Conservation (phyloP, 2,113 vertebrate genomes). For the Donacobius atricapilla region DNA sequence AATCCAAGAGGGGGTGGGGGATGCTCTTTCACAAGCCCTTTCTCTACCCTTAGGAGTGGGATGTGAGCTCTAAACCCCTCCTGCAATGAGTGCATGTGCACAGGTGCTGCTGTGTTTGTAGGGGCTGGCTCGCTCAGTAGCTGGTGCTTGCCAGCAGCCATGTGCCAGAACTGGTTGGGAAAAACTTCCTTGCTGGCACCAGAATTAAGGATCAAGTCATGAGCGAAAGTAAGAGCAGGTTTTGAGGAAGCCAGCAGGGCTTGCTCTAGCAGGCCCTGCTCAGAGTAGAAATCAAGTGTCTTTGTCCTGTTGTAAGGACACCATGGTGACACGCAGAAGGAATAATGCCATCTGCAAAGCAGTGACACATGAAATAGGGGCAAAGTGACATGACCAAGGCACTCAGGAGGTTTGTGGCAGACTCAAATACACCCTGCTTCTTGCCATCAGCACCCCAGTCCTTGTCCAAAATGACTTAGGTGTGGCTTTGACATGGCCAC, state of each 20-base stretch:
- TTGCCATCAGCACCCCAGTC: neutral
- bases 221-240: neutral
- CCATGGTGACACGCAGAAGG: fast-evolving
- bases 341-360: neutral
- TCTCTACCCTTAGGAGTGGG: neutral
- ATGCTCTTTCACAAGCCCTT: neutral
- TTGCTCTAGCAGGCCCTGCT: neutral
- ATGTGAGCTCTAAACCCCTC: neutral
- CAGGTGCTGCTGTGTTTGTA: fast-evolving
- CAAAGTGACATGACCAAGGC: neutral
- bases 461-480: neutral
- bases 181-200: neutral
- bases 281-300: neutral
- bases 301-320: neutral
- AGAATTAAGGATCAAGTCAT: neutral
- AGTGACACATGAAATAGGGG: neutral
- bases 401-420: neutral
- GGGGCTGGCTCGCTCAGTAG: neutral
- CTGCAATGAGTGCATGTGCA: fast-evolving
- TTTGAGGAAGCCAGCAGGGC: neutral
- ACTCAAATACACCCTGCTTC: neutral
- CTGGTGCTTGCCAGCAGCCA: neutral
- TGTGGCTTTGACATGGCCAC: neutral
- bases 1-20: neutral
- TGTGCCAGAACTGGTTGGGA: neutral